Percentiles rank a stretch among this genome's conserved stretches.
Evolutionary conservation across 2,888 invertebrate genomes (phyloP).

Genomic region (Lasius platythorax): DNA sequence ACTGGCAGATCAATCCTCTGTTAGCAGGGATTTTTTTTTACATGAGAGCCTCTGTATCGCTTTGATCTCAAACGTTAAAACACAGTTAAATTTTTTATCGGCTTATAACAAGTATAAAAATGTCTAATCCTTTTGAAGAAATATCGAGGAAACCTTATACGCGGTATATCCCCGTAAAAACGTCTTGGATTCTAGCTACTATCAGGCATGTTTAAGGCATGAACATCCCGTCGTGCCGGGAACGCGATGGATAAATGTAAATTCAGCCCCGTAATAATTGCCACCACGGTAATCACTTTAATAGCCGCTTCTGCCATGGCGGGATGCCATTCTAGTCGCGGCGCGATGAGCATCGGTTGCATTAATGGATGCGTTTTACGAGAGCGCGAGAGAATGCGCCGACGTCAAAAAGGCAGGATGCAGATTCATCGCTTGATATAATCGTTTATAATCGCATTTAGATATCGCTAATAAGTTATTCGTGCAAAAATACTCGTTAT

Average conservation of each 20-base stretch:
- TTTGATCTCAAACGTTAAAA: background rate
- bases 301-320: constrained; percentile 81
- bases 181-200: constrained; percentile 74
- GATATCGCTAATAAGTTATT: constrained; percentile 20
- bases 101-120: background rate
- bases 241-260: constrained; percentile 83
- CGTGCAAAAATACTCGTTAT: background rate
- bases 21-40: constrained; percentile 21
- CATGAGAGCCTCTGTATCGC: background rate
- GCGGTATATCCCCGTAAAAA: constrained; percentile 70
- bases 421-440: background rate
- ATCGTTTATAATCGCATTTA: constrained; percentile 17
- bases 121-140: constrained; percentile 44
- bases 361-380: constrained; percentile 74
- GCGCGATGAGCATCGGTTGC: constrained; percentile 64
- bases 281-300: constrained; percentile 83
- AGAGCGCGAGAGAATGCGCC: constrained; percentile 44
- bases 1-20: background rate
- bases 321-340: constrained; percentile 63
- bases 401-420: background rate
- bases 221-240: constrained; percentile 63
- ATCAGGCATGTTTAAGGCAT: constrained; percentile 80
- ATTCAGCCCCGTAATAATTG: constrained; percentile 83
- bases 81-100: background rate
- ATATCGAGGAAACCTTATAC: constrained; percentile 69